Conservation (phyloP, 2,888 invertebrate genomes). For the Coenonympha glycerion region DNA sequence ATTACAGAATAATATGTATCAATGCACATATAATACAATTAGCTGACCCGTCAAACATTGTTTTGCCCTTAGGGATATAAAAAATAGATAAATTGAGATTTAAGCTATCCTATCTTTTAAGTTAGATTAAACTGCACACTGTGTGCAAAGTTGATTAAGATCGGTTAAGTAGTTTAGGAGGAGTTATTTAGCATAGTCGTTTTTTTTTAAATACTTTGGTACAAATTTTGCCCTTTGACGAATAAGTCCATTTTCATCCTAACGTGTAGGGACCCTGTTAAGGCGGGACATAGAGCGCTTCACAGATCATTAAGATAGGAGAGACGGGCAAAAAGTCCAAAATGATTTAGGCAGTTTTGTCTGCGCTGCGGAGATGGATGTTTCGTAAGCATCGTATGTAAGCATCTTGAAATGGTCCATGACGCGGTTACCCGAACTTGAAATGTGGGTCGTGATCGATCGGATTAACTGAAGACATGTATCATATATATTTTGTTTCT, state of each 20-base stretch:
- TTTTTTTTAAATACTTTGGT: too few species aligned
- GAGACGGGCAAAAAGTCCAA: conserved; percentile 32
- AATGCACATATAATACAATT: too few species aligned
- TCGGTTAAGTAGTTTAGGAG: too few species aligned
- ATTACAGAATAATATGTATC: too few species aligned
- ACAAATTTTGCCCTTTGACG: background rate
- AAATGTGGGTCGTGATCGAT: conserved; percentile 17
- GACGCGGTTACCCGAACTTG: conserved; percentile 17
- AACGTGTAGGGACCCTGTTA: conserved; percentile 2
- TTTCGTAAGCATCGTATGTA: conserved; percentile 23
- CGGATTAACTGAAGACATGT: conserved; percentile 10
- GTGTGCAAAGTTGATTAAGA: too few species aligned
- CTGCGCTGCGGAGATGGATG: conserved; percentile 14
- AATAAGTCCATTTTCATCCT: background rate
- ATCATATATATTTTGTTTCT: conserved; percentile 11
- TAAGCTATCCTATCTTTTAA: too few species aligned
- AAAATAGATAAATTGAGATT: too few species aligned
- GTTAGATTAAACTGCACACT: too few species aligned
- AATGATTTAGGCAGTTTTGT: conserved; percentile 23
- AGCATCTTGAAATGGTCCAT: conserved; percentile 24
- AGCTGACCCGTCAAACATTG: too few species aligned
- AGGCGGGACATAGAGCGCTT: conserved; percentile 26
- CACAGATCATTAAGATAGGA: conserved; percentile 43
- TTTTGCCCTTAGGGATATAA: too few species aligned
- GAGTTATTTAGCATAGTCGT: too few species aligned